These are phyloP conservation scores for Ptyas mucosa DNA, from an alignment of 2,113 vertebrate genomes.

Conservation along the genomic window DNA sequence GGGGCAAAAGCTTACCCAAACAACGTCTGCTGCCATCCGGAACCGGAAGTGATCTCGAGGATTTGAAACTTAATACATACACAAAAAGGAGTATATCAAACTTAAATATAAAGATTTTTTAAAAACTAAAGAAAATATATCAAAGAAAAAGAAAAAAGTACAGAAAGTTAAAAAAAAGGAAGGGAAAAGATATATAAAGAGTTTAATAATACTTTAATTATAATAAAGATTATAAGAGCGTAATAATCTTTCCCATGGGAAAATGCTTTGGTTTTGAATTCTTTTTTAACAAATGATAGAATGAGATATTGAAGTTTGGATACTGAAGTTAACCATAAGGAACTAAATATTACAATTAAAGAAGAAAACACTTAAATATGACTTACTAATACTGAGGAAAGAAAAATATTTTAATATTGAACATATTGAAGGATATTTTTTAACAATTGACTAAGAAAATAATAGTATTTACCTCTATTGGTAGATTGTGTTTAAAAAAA, in stretches of 20 bases:
- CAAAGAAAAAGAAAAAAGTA: neutral
- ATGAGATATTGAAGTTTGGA: neutral
- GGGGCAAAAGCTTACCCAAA: too few relatives aligned
- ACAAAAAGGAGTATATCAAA: neutral
- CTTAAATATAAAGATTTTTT: neutral
- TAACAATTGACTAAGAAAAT: neutral
- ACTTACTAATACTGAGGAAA: neutral
- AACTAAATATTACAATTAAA: neutral
- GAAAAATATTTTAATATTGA: neutral
- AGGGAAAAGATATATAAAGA: too few relatives aligned
- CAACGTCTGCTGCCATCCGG: too few relatives aligned
- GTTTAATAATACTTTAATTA: too few relatives aligned
- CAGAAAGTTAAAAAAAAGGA: neutral
- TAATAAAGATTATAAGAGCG: neutral
- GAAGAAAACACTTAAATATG: neutral
- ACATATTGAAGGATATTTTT: neutral
- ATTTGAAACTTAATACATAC: neutral
- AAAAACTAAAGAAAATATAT: neutral
- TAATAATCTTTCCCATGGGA: neutral
- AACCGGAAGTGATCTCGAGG: too few relatives aligned
- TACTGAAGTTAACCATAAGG: neutral
- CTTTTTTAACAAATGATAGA: neutral
- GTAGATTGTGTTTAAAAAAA: neutral
- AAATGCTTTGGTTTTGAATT: neutral
- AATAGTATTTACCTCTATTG: neutral